Conservation (phyloP, 2,113 vertebrate species). For the Psittacus erithacus region DNA sequence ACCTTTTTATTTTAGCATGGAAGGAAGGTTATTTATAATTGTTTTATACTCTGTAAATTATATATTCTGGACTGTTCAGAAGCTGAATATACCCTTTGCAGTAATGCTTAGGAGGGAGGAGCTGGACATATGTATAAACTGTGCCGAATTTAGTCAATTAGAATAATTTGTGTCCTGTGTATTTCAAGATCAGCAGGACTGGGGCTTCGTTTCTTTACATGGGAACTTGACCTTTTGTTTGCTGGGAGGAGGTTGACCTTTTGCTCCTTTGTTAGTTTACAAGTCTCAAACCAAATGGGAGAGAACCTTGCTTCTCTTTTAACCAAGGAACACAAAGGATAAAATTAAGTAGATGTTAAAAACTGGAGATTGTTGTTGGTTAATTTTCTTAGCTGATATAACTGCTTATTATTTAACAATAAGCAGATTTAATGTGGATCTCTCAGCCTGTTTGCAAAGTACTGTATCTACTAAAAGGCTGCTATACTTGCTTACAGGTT, state of each 20-base stretch:
- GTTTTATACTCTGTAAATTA: background rate
- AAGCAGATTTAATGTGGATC: background rate
- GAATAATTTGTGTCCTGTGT: slow-evolving; percentile 38
- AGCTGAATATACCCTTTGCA: background rate
- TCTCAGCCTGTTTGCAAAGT: slow-evolving; percentile 24
- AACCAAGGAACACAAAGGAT: slow-evolving; percentile 29
- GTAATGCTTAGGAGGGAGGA: background rate
- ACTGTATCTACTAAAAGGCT: slow-evolving; percentile 7
- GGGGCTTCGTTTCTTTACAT: slow-evolving; percentile 74
- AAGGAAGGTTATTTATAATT: background rate
- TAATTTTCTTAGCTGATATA: slow-evolving; percentile 57
- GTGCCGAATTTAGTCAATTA: background rate
- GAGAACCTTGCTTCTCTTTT: slow-evolving; percentile 39
- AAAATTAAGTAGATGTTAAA: slow-evolving; percentile 35
- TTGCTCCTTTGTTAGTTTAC: slow-evolving; percentile 64
- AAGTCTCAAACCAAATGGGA: slow-evolving; percentile 11
- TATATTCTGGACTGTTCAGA: background rate
- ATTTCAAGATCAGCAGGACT: slow-evolving; percentile 61
- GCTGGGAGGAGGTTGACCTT: slow-evolving; percentile 70
- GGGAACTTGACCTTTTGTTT: slow-evolving; percentile 78
- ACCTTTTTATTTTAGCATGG: background rate
- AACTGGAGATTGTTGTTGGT: background rate
- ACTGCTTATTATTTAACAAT: slow-evolving; percentile 10
- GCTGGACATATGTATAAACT: background rate
- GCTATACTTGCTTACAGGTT: slow-evolving; percentile 63